Conservation (phyloP, 2,113 vertebrate genomes). For the Ahaetulla prasina region DNA sequence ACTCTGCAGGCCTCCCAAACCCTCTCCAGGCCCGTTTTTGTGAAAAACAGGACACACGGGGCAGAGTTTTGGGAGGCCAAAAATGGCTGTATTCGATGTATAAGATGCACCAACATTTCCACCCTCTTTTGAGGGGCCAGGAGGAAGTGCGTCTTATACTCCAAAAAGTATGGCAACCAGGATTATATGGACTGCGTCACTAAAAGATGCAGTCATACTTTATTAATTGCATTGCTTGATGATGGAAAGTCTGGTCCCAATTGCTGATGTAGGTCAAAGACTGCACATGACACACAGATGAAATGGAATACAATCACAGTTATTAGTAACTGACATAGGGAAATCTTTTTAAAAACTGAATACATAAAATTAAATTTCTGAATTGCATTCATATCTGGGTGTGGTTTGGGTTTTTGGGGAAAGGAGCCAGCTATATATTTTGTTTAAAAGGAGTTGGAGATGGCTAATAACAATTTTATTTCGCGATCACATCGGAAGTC, state of each 20-base stretch:
- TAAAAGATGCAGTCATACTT: background rate
- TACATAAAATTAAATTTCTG: background rate
- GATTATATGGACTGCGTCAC: background rate
- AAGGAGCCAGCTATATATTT: background rate
- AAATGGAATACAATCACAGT: background rate
- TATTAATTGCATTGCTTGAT: background rate
- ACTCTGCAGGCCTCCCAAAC: no score
- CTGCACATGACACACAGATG: background rate
- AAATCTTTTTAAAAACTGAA: background rate
- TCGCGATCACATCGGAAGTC: background rate
- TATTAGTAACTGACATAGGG: background rate
- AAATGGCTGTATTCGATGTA: no score
- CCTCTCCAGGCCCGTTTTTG: no score
- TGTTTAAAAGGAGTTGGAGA: background rate
- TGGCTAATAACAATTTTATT: background rate
- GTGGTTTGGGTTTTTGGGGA: background rate
- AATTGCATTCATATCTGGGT: background rate
- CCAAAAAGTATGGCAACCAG: background rate
- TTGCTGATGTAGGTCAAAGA: background rate
- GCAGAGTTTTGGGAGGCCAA: no score
- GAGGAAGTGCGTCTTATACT: no score
- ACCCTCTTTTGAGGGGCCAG: no score
- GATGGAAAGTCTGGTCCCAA: background rate
- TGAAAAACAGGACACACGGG: no score
- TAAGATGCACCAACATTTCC: no score